Evolutionary conservation across 1,140 invertebrate species (phyloP).

Genomic region (Glossosoma conforme): DNA sequence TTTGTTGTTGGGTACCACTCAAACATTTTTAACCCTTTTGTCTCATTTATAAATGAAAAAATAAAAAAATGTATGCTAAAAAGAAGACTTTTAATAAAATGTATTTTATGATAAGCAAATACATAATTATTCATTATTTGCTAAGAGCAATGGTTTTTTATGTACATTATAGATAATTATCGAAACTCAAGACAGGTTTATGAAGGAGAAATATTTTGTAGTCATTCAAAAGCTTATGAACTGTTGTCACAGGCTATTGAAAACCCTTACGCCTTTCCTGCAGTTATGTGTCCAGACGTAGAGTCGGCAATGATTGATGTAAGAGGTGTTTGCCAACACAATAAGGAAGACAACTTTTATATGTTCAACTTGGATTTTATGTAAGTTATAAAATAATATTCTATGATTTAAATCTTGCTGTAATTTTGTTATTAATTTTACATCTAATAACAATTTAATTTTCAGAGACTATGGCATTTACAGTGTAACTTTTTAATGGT

Average conservation of each 20-base stretch:
- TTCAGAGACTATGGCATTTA: too few relatives aligned
- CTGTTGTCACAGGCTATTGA: slow-evolving; percentile 13
- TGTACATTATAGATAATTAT: not conserved
- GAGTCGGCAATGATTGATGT: not conserved
- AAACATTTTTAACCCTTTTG: too few relatives aligned
- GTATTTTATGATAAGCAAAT: not conserved
- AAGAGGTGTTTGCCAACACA: slow-evolving; percentile 3
- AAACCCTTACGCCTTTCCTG: slow-evolving; percentile 3
- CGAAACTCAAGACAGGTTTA: not conserved
- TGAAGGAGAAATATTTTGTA: slow-evolving; percentile 20
- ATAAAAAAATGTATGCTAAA: not conserved
- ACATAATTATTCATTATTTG: not conserved
- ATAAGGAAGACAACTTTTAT: not conserved
- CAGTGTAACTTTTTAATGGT: too few relatives aligned
- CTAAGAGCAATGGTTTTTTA: not conserved
- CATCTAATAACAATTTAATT: too few relatives aligned
- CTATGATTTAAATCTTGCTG: too few relatives aligned
- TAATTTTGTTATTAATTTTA: too few relatives aligned
- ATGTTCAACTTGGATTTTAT: slow-evolving; percentile 15
- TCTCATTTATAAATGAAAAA: too few relatives aligned
- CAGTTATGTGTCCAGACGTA: slow-evolving; percentile 5
- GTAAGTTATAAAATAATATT: too few relatives aligned
- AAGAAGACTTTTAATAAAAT: not conserved
- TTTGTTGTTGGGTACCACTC: too few relatives aligned
- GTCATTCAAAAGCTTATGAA: slow-evolving; percentile 21